Conservation (phyloP, 2,797 vertebrate genomes). For the Etheostoma perlongum region DNA sequence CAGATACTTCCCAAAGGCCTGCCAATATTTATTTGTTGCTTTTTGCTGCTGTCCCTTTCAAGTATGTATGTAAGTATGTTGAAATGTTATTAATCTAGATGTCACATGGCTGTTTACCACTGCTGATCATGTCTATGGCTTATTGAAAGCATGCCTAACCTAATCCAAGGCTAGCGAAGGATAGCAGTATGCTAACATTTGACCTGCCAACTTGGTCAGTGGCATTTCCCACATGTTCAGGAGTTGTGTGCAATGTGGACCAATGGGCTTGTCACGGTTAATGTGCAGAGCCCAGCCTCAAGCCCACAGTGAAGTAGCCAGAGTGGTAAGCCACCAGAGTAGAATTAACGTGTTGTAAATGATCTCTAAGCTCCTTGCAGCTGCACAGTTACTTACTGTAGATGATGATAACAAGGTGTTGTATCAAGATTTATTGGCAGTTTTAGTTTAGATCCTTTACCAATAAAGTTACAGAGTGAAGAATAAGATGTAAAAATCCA, state of each 20-base stretch:
- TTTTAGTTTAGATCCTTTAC: background rate
- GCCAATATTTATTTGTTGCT: slow-evolving; percentile 64
- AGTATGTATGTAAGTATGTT: slow-evolving; percentile 20
- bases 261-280: slow-evolving; percentile 44
- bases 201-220: slow-evolving; percentile 53
- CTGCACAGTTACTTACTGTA: background rate
- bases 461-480: background rate
- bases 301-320: slow-evolving; percentile 36
- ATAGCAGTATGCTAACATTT: slow-evolving; percentile 33
- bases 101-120: slow-evolving; percentile 52
- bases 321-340: slow-evolving; percentile 37
- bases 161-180: slow-evolving; percentile 35
- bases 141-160: slow-evolving; percentile 46
- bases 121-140: slow-evolving; percentile 41
- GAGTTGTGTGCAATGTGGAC: slow-evolving; percentile 46
- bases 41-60: slow-evolving; percentile 56
- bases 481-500: slow-evolving; percentile 19
- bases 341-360: slow-evolving; percentile 31
- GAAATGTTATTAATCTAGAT: slow-evolving; percentile 53
- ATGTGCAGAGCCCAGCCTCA: slow-evolving; percentile 31
- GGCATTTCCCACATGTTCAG: slow-evolving; percentile 50
- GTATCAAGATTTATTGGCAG: slow-evolving; percentile 8
- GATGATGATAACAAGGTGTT: background rate
- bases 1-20: slow-evolving; percentile 56
- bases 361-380: slow-evolving; percentile 2